phyloP scores from a whole-genome alignment of 1,140 invertebrate genomes.

The Zaprionus lachaisei region DNA sequence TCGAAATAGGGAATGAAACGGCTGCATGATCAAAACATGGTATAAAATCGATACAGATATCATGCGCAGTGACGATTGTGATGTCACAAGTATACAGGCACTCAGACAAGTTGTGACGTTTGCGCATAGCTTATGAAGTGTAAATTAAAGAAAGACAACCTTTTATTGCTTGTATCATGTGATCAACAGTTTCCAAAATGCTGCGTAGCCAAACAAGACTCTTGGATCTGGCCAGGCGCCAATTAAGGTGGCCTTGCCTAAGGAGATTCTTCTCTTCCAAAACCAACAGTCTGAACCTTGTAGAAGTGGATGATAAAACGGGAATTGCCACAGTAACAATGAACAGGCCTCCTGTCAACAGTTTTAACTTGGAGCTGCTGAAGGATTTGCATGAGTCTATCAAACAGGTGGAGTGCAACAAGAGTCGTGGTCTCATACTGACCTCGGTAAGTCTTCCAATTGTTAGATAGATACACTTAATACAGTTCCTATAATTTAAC shows the following conservation, averaged over 20 bases:
- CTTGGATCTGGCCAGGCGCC: conserved; percentile 9
- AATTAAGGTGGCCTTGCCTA: conserved; percentile 2
- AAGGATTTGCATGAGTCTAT: conserved; percentile 88
- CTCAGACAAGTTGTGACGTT: conserved; percentile 25
- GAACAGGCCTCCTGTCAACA: conserved; percentile 92
- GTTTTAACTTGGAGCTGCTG: conserved; percentile 91
- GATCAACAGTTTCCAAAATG: conserved; percentile 61
- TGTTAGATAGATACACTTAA: too few relatives aligned
- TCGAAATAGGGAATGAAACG: conserved; percentile 1
- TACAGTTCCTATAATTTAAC: conserved; percentile 34
- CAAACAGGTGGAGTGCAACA: conserved; percentile 88
- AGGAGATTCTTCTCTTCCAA: conserved; percentile 22
- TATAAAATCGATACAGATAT: conserved; percentile 8
- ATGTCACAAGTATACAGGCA: conserved; percentile 20
- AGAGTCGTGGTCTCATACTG: conserved; percentile 90
- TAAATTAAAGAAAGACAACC: conserved; percentile 13
- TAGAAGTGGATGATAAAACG: conserved; percentile 82
- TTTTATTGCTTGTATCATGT: conserved; percentile 28
- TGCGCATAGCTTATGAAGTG: background rate
- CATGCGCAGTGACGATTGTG: background rate
- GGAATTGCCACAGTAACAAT: conserved; percentile 90
- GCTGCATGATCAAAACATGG: conserved; percentile 30
- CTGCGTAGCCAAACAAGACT: conserved; percentile 52
- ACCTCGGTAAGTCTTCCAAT: conserved; percentile 87
- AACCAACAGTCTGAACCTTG: conserved; percentile 36